Conservation (phyloP, 1,140 invertebrate species). For the Eriocheir sinensis region DNA sequence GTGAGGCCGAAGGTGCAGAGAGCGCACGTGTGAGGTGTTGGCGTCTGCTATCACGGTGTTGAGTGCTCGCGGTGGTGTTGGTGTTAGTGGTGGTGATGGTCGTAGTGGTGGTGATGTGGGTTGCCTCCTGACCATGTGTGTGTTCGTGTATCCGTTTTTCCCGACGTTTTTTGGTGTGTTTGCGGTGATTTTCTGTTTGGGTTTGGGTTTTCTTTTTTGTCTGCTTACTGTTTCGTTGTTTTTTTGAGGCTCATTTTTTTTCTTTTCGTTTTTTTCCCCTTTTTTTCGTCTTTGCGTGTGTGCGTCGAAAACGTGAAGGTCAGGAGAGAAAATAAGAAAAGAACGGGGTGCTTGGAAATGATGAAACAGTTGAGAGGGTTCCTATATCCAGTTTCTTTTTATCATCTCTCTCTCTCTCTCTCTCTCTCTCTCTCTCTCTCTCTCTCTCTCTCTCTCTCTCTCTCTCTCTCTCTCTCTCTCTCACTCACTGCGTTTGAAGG, state of each 20-base stretch:
- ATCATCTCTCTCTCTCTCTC: background rate
- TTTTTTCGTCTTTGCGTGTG: too few relatives aligned
- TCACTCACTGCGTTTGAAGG: background rate
- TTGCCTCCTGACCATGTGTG: too few relatives aligned
- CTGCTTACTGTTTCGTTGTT: background rate
- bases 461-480: conserved; percentile 14
- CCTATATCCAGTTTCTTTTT: too few relatives aligned
- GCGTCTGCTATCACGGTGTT: too few relatives aligned
- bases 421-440: background rate
- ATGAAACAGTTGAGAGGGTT: too few relatives aligned
- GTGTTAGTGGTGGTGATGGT: too few relatives aligned
- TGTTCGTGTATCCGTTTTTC: background rate
- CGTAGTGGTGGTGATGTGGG: background rate
- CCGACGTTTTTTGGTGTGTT: background rate
- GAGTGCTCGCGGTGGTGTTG: too few relatives aligned
- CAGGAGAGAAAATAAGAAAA: too few relatives aligned
- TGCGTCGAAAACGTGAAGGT: too few relatives aligned
- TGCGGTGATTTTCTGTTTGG: background rate
- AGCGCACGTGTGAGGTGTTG: background rate
- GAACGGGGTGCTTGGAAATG: too few relatives aligned
- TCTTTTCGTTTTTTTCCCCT: background rate
- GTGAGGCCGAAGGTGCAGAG: background rate
- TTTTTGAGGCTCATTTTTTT: background rate
- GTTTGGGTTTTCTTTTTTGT: background rate
- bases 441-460: conserved; percentile 4